Conservation (phyloP, 2,888 invertebrate genomes). For the Tenthredo scrophulariae region DNA sequence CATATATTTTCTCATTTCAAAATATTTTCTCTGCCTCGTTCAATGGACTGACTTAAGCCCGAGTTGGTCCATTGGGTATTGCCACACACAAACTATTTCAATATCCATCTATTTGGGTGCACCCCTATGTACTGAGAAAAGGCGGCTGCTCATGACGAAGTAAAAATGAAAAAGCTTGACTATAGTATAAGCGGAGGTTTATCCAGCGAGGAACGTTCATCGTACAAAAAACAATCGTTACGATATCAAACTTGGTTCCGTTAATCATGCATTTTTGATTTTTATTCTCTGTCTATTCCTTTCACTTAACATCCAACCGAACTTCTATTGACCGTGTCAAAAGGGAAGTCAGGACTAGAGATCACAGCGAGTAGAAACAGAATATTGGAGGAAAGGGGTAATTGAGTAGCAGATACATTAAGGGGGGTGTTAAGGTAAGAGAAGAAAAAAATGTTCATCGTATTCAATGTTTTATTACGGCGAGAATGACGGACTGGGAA, state of each 20-base stretch:
- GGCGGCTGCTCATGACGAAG: neutral
- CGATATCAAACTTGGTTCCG: neutral
- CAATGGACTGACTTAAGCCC: conserved; percentile 8
- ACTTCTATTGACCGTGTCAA: neutral
- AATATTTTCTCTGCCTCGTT: neutral
- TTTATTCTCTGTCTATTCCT: neutral
- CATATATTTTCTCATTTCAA: conserved; percentile 19
- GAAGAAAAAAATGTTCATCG: no score
- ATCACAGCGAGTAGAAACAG: conserved; percentile 4
- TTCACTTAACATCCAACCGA: no score
- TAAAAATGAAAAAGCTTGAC: neutral
- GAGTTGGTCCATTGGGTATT: neutral
- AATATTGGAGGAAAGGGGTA: neutral
- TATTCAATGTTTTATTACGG: no score
- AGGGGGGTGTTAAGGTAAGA: no score
- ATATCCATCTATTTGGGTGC: conserved; percentile 4
- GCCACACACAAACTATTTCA: neutral
- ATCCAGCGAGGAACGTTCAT: neutral
- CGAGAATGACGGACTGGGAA: no score
- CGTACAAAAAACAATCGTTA: neutral
- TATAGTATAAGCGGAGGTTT: neutral
- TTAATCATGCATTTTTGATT: neutral
- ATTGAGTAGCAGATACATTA: neutral
- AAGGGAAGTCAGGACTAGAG: neutral
- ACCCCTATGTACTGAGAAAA: neutral